These are phyloP conservation scores for Eristalinus sepulchralis DNA, from an alignment of 2,888 invertebrate species.

Conservation along the genomic window DNA sequence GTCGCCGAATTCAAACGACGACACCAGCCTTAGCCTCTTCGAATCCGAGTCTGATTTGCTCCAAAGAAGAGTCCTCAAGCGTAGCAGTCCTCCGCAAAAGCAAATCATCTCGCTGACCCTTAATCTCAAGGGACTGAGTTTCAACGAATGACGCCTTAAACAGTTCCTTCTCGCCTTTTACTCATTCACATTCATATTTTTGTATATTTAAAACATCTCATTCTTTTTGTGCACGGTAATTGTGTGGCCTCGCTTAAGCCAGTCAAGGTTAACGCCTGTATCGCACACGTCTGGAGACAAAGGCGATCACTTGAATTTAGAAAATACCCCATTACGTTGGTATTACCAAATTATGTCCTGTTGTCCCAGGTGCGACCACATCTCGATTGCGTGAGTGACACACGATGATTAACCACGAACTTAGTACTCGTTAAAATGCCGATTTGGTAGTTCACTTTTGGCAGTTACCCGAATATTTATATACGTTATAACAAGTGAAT, in stretches of 20 bases:
- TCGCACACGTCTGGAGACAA: too few relatives aligned
- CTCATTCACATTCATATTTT: background rate
- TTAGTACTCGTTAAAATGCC: too few relatives aligned
- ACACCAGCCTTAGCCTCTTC: background rate
- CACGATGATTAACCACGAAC: background rate
- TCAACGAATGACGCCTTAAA: background rate
- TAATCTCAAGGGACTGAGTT: conserved; percentile 36
- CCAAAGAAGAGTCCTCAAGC: conserved; percentile 36
- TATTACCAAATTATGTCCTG: too few relatives aligned
- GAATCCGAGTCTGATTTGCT: conserved; percentile 31
- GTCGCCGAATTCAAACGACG: background rate
- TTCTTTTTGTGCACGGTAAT: background rate
- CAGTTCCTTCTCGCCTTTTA: conserved; percentile 44
- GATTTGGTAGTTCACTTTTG: background rate
- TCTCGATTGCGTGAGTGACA: too few relatives aligned
- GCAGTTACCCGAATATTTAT: background rate
- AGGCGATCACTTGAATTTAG: too few relatives aligned
- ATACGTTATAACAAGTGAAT: too few relatives aligned
- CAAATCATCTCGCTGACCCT: conserved; percentile 45
- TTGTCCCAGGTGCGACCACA: too few relatives aligned
- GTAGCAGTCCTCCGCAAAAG: conserved; percentile 21
- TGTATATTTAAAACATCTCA: conserved; percentile 15
- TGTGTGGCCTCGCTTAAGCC: background rate
- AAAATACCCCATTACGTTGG: too few relatives aligned
- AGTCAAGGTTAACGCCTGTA: too few relatives aligned